Base-by-base conservation (phyloP, 2,888 invertebrate genomes). In the Drosophila acutilabella region DNA sequence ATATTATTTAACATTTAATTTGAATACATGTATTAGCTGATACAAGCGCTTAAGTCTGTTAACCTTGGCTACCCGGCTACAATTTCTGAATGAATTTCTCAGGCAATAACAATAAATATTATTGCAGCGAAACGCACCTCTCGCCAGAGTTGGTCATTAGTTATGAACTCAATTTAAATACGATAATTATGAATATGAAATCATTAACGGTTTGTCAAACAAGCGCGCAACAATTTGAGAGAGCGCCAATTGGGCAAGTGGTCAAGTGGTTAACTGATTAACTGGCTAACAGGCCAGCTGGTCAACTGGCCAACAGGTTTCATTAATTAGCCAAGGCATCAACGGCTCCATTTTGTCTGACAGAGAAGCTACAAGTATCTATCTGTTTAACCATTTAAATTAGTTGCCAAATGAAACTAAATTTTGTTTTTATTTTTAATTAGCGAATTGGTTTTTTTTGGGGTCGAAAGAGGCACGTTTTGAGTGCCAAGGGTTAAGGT, bases 11-110 rank as follows among this genome's bases (percentile, higher is more conserved):
- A 54, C 30, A 20, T 45, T 52, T 13, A 26, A 69, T 64, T 60
- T 56, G 33, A 57, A 66, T 66, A 53, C 67, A 23, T 53, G 53
- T 73, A 14, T 51, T 47, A 45, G 47, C 45, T 10, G 20, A 50
- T 58, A 1, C 4, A 2, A 48, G 36, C 36, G 13, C 13, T 36
- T 13, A 36, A 41, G 44, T 18, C 13, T 7, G 33, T 6, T 56
- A 65, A 69, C 79, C 79, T 84, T 84, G 69, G 30, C 23, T 38
- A 42, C 65, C 62, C 64, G 69, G 72, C 65, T 70, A 45, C 16
- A 69, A 50, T 81, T 83, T 57, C 71, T 81, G 67, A 78, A 81
- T 79, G 84, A 81, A 84, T 71, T 50, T 57, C 38, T 11, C 14
- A 16, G 8, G 14, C 11, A 7, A 57, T 48, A 48, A 30, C n/a